A percentile compares a stretch with the other conserved stretches of the same genome.
These are phyloP conservation scores for Sardina pilchardus DNA, from an alignment of 2,113 vertebrate genomes.

Conservation along the genomic window DNA sequence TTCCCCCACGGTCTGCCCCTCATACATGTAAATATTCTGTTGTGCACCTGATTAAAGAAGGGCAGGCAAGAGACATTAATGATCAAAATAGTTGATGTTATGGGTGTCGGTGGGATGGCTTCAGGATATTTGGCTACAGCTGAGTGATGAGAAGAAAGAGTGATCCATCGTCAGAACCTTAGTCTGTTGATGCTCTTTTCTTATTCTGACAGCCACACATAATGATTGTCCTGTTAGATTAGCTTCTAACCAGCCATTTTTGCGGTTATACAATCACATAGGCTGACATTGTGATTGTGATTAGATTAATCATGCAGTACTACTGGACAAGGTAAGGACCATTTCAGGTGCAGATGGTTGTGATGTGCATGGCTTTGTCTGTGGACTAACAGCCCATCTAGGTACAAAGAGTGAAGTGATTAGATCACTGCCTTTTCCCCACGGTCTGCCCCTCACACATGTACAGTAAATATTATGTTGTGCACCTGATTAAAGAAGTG, in stretches of 20 bases:
- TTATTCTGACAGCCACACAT: background rate
- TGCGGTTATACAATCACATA: too few relatives aligned
- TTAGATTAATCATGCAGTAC: too few relatives aligned
- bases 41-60: background rate
- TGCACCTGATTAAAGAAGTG: background rate
- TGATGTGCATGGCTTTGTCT: background rate
- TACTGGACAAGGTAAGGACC: background rate
- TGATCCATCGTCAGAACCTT: slow-evolving; percentile 9
- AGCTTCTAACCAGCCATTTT: background rate
- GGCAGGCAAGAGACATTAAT: background rate
- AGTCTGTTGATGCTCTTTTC: background rate
- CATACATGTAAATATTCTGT: background rate
- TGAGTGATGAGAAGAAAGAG: slow-evolving; percentile 12
- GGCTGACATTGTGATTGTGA: too few relatives aligned
- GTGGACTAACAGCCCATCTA: slow-evolving; percentile 47
- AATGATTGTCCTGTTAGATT: background rate
- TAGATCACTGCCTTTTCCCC: background rate
- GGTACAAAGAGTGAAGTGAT: slow-evolving; percentile 66
- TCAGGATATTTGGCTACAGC: background rate
- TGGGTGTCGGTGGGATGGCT: background rate
- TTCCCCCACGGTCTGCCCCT: too few relatives aligned
- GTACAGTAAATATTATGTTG: background rate
- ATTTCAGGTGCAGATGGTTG: background rate
- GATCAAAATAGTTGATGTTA: background rate
- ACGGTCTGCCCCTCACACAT: background rate